Conservation (phyloP, 2,797 vertebrate species). For the Halcyon chelicuti region DNA sequence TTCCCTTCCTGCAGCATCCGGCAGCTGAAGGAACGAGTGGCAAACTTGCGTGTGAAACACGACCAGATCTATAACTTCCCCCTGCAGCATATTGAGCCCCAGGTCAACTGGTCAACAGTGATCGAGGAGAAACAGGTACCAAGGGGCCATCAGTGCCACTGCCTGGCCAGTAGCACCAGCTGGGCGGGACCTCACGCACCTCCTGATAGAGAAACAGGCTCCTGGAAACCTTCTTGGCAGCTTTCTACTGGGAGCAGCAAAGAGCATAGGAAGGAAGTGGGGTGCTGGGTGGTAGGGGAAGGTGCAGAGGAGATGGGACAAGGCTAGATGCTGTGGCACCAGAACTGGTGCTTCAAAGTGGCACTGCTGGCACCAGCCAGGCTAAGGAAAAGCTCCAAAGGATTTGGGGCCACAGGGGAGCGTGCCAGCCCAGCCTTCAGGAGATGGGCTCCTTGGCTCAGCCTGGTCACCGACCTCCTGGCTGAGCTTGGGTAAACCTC, state of each 20-base stretch:
- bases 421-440: background rate
- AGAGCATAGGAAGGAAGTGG: background rate
- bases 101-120: constrained; percentile 91
- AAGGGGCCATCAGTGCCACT: background rate
- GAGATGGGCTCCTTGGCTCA: background rate
- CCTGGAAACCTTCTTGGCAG: background rate
- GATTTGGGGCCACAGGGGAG: fast-evolving
- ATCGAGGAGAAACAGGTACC: constrained; percentile 93
- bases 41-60: constrained; percentile 85
- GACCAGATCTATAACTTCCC: constrained; percentile 88
- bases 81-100: constrained; percentile 83
- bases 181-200: background rate
- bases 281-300: background rate
- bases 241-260: background rate
- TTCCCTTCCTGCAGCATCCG: constrained; percentile 82
- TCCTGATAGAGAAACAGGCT: background rate
- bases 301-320: background rate
- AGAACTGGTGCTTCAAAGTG: fast-evolving
- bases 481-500: background rate
- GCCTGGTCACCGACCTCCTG: background rate
- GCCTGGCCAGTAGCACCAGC: background rate
- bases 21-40: constrained; percentile 90
- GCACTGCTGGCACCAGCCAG: fast-evolving
- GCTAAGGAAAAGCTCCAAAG: background rate
- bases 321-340: background rate